Evolutionary conservation across 1,140 invertebrate genomes (phyloP).

Genomic region (Calliopsis andreniformis): DNA sequence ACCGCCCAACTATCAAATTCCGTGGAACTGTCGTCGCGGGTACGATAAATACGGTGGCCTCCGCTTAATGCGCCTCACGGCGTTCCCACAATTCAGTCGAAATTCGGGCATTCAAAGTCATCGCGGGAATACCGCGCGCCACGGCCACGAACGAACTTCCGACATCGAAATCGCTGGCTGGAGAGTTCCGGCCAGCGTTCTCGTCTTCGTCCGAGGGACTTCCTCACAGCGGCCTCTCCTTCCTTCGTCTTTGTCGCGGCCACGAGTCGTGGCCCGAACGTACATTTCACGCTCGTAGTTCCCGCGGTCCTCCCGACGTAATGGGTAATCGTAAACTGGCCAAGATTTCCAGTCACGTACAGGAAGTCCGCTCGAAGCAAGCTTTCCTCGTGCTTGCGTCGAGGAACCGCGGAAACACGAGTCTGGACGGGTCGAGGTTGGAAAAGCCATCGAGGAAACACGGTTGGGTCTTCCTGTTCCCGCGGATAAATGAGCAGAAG

Average conservation of each 20-base stretch:
- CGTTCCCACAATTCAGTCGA: slow-evolving; percentile 53
- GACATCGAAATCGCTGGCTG: slow-evolving; percentile 48
- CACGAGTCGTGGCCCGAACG: slow-evolving; percentile 46
- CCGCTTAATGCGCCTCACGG: slow-evolving; percentile 55
- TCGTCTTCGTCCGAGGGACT: slow-evolving; percentile 9
- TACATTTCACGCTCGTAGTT: slow-evolving; percentile 42
- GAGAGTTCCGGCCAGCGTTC: slow-evolving; percentile 8
- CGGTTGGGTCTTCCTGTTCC: too few relatives aligned
- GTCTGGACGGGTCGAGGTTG: too few relatives aligned
- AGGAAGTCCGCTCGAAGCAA: slow-evolving; percentile 46
- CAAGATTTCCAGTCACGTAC: slow-evolving; percentile 74
- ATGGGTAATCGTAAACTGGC: slow-evolving; percentile 71
- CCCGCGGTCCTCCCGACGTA: slow-evolving; percentile 54
- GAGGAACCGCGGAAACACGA: neutral
- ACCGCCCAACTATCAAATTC: slow-evolving; percentile 54
- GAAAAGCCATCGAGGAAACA: neutral
- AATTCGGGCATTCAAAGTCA: slow-evolving; percentile 55
- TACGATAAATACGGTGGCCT: slow-evolving; percentile 53
- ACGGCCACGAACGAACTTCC: slow-evolving; percentile 52
- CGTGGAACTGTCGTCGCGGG: slow-evolving; percentile 40
- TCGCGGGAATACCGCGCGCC: slow-evolving; percentile 15
- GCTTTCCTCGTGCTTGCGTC: neutral
- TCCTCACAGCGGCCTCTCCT: slow-evolving; percentile 17
- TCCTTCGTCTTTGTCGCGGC: neutral
- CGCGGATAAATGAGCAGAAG: too few relatives aligned